phyloP scores from a whole-genome alignment of 2,797 vertebrate genomes.

The Falco concolor region DNA sequence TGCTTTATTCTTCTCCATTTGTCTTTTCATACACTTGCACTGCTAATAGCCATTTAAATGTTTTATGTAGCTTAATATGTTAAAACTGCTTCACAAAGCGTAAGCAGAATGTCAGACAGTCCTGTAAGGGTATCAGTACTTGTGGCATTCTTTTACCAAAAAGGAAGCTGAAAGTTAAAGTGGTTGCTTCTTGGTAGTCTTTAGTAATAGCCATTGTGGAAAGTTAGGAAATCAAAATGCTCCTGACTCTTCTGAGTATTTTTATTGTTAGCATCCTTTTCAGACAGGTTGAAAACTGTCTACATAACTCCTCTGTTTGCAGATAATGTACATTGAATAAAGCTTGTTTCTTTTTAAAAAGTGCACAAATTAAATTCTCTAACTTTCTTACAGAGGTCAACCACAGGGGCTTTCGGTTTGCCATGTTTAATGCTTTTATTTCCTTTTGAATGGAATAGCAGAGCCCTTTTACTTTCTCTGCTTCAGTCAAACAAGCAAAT shows the following conservation, averaged over 20 bases:
- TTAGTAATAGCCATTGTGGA: neutral
- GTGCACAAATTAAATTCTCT: conserved; percentile 13
- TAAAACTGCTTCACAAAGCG: neutral
- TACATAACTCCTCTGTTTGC: neutral
- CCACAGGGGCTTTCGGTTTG: conserved; percentile 54
- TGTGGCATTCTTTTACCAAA: neutral
- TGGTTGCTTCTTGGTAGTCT: neutral
- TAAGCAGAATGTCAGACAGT: neutral
- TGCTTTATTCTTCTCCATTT: neutral
- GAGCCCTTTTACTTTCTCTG: conserved; percentile 30
- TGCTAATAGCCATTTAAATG: neutral
- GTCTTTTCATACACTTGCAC: neutral
- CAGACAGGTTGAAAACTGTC: neutral
- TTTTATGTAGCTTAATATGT: neutral
- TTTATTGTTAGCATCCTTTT: neutral
- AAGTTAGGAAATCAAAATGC: neutral
- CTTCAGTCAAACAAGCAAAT: conserved; percentile 1
- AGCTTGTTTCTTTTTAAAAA: conserved; percentile 36
- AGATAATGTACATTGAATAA: neutral
- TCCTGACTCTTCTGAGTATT: neutral
- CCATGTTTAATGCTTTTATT: neutral
- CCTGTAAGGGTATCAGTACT: neutral
- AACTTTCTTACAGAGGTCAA: conserved; percentile 28
- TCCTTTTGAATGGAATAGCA: neutral
- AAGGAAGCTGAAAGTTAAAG: neutral